Evolutionary conservation across 1,140 invertebrate species (phyloP).

Genomic region (Caerostris extrusa): DNA sequence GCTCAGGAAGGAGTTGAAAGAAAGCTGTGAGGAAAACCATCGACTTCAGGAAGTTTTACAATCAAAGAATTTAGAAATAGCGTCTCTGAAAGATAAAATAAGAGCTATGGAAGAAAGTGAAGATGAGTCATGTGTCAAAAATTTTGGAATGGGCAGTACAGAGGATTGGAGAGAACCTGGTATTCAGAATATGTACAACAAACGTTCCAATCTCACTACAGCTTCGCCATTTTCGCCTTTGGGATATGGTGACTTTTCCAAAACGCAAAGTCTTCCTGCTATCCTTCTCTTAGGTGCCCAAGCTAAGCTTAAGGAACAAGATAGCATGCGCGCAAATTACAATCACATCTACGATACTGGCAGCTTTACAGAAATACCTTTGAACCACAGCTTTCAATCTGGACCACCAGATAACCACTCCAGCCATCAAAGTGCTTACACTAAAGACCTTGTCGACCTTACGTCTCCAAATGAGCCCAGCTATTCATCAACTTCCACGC

Average conservation of each 20-base stretch:
- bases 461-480: background rate
- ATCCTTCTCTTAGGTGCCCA: slow-evolving; percentile 31
- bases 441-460: slow-evolving; percentile 58
- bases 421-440: background rate
- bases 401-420: background rate
- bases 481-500: slow-evolving; percentile 55
- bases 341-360: slow-evolving; percentile 51
- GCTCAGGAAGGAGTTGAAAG: slow-evolving; percentile 62
- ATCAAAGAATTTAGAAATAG: slow-evolving; percentile 66
- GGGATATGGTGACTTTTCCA: slow-evolving; percentile 70
- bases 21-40: slow-evolving; percentile 31
- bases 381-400: slow-evolving; percentile 58
- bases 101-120: slow-evolving; percentile 57
- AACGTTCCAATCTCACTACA: slow-evolving; percentile 60
- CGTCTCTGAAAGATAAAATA: slow-evolving; percentile 67
- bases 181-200: slow-evolving; percentile 49
- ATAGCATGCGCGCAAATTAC: slow-evolving; percentile 4
- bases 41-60: slow-evolving; percentile 24
- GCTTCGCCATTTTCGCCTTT: slow-evolving; percentile 66
- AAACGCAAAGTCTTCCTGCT: slow-evolving; percentile 76
- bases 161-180: slow-evolving; percentile 76
- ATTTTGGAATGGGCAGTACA: slow-evolving; percentile 72
- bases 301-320: slow-evolving; percentile 61
- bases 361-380: slow-evolving; percentile 65
- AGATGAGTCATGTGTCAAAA: slow-evolving; percentile 65